phyloP scores from a whole-genome alignment of 2,113 vertebrate species.

The Tachysurus vachellii region DNA sequence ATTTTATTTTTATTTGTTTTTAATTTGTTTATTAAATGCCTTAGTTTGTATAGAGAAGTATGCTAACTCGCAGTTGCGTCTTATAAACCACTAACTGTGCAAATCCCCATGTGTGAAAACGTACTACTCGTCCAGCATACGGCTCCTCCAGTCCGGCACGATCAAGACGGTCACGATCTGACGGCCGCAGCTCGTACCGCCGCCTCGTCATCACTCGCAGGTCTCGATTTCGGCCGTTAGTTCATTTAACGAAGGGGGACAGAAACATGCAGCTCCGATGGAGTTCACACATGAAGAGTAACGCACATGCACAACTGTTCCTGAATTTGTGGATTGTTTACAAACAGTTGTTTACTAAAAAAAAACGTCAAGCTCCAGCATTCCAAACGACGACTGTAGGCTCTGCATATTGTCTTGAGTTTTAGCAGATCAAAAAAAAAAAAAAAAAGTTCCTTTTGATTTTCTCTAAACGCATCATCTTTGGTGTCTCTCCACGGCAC shows the following conservation, averaged over 20 bases:
- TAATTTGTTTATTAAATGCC: conserved; percentile 58
- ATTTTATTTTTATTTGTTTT: conserved; percentile 40
- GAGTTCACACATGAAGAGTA: conserved; percentile 22
- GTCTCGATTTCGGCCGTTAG: conserved; percentile 32
- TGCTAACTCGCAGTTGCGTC: conserved; percentile 49
- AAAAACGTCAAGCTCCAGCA: conserved; percentile 42
- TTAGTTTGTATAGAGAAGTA: conserved; percentile 57
- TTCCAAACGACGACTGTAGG: conserved; percentile 47
- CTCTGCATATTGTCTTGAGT: background rate
- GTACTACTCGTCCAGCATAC: conserved; percentile 37
- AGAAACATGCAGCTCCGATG: conserved; percentile 63
- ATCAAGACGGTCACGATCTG: conserved; percentile 37
- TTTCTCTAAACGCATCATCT: background rate
- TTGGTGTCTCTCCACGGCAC: background rate
- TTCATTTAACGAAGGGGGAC: conserved; percentile 39
- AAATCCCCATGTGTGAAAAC: conserved; percentile 52
- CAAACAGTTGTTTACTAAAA: conserved; percentile 48
- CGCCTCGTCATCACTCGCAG: conserved; percentile 56
- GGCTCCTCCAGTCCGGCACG: conserved; percentile 30
- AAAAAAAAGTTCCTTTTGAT: background rate
- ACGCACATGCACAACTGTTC: conserved; percentile 33
- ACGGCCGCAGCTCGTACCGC: conserved; percentile 63
- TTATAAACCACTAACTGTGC: conserved; percentile 70
- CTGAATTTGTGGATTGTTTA: conserved; percentile 47
- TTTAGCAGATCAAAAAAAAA: background rate